Evolutionary conservation across 2,113 vertebrate species (phyloP), one percentile per base, ranked within the genome.

Genomic region (Brachypodius melanocephalos): DNA sequence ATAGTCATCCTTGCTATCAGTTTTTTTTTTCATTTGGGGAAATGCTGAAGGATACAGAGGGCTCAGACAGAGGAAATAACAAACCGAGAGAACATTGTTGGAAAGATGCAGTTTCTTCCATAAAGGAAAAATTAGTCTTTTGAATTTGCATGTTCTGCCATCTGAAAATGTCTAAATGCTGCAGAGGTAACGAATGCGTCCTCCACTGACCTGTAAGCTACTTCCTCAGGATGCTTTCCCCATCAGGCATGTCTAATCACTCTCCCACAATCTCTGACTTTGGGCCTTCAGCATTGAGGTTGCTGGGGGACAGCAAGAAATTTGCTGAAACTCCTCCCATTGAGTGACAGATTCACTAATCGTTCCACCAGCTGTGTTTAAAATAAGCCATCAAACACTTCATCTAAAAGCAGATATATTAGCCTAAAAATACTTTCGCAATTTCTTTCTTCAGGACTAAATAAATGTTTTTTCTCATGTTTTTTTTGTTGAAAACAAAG

Each of bases 271-370:
- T 45, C 45, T 88, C 85, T 80, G 84, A 80, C 76, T 89, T 76
- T 36, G 78, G 77, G 73, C 49, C 42, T 61, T 83, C 54, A 43
- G n/a, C 59, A 54, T 1, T 48, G 69, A 88, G 58, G 77, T 52
- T 85, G 38, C 42, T 76, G 79, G 32, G 51, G 88, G 49, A 78
- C 49, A 94, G 82, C 67, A 94, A 76, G 58, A 85, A 79, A 66
- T 73, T 45, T 73, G 74, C 71, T 88, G 42, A 52, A 71, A 75
- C n/a, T 76, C 20, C 21, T 25, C 17, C 17, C 55, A 10, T 10
- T 69, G 88, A 96, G 43, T 83, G 85, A 61, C 71, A 80, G 82
- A 66, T 93, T 69, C 71, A 38, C 59, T 94, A n/a, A 93, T 80
- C 46, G 0, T 76, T 88, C 59, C 38, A 74, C 85, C 92, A 93